Percentiles rank a stretch among this genome's conserved stretches.
Evolutionary conservation across 2,113 vertebrate genomes (phyloP).

Genomic region (Lipophrys pholis): DNA sequence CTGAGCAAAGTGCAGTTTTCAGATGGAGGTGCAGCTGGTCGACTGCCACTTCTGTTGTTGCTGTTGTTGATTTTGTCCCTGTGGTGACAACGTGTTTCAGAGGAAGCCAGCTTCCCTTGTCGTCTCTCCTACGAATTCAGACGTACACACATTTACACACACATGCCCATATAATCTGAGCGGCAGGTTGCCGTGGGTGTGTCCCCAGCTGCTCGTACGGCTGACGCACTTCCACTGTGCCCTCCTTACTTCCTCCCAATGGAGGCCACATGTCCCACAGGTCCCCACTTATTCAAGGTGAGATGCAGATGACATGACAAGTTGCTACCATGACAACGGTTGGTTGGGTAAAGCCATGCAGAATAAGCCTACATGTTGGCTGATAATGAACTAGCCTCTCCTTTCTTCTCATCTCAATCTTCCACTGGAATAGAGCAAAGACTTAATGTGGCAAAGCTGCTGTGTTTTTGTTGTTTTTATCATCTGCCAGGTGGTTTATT

Average conservation of each 20-base stretch:
- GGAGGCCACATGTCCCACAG: slow-evolving; percentile 64
- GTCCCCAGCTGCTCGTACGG: slow-evolving; percentile 61
- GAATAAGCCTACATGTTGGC: slow-evolving; percentile 67
- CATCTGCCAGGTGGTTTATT: neutral
- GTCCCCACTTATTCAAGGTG: slow-evolving; percentile 81
- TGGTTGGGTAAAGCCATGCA: slow-evolving; percentile 61
- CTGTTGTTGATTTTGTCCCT: slow-evolving; percentile 51
- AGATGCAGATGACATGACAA: slow-evolving; percentile 77
- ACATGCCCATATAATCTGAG: slow-evolving; percentile 30
- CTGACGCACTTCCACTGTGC: slow-evolving; percentile 75
- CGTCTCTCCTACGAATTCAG: slow-evolving; percentile 50
- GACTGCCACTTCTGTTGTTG: slow-evolving; percentile 28
- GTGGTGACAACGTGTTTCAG: slow-evolving; percentile 46
- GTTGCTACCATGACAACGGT: slow-evolving; percentile 82
- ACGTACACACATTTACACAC: slow-evolving; percentile 46
- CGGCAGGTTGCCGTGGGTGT: slow-evolving; percentile 71
- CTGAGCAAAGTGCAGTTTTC: slow-evolving; percentile 24
- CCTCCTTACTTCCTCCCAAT: slow-evolving; percentile 23
- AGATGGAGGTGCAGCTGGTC: slow-evolving; percentile 45
- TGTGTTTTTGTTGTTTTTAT: neutral
- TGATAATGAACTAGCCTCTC: slow-evolving; percentile 68
- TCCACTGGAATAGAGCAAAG: slow-evolving; percentile 23
- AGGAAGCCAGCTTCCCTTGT: slow-evolving; percentile 47
- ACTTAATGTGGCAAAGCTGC: neutral
- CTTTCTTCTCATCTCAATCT: slow-evolving; percentile 48